A percentile compares a stretch with the other conserved stretches of the same genome.
These are phyloP conservation scores for Acanthaster planci DNA, from an alignment of 35 echinoderm and acorn worm species.

Conservation along the genomic window DNA sequence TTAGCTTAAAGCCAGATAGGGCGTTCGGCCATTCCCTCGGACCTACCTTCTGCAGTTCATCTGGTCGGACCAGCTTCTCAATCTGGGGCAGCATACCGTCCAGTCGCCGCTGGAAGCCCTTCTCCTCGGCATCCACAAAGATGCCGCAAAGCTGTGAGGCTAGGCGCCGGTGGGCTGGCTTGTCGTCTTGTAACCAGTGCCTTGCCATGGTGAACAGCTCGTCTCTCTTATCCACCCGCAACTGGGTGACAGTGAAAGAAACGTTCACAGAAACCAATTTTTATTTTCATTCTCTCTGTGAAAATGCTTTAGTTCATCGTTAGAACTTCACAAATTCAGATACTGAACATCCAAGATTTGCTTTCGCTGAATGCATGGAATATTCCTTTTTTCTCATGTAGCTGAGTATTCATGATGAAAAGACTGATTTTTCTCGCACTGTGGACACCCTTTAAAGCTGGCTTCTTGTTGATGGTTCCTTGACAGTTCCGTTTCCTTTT, in stretches of 20 bases:
- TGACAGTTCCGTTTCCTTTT: no score
- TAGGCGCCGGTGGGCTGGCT: conserved; percentile 67
- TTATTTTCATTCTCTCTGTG: no score
- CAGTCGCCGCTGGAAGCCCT: conserved; percentile 43
- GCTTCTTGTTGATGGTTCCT: no score
- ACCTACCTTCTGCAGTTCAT: conserved; percentile 60
- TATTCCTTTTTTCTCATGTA: no score
- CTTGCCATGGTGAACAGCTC: conserved; percentile 35
- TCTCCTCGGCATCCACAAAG: conserved; percentile 80
- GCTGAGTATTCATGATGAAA: no score
- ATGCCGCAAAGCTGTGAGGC: conserved; percentile 80
- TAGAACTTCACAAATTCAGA: no score
- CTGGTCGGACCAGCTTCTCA: conserved; percentile 54
- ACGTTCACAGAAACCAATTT: not conserved
- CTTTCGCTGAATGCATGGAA: no score
- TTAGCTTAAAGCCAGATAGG: no score
- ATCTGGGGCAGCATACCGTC: conserved; percentile 42
- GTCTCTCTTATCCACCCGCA: conserved; percentile 37
- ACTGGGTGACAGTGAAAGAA: not conserved
- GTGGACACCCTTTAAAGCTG: no score
- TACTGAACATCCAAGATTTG: no score
- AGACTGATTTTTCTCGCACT: no score
- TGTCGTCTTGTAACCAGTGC: conserved; percentile 73
- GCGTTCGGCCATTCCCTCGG: not conserved
- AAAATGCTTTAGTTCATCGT: no score